Percentiles rank a stretch among this genome's conserved stretches.
These are phyloP conservation scores for Drosophila leonis DNA, from an alignment of 2,888 invertebrate species.

Conservation along the genomic window DNA sequence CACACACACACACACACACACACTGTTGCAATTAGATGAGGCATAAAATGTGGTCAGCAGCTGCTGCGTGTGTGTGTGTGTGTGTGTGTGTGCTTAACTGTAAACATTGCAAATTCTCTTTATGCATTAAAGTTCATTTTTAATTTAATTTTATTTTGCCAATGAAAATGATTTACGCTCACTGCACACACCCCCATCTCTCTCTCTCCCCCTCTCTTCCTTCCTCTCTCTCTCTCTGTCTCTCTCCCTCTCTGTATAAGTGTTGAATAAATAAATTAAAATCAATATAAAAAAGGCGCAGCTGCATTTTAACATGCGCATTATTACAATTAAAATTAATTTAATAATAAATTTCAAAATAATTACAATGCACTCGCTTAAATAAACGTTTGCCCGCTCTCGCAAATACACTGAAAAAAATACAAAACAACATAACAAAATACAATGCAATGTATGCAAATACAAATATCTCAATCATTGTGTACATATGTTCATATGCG, in stretches of 20 bases:
- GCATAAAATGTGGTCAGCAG: constrained; percentile 66
- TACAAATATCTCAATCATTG: constrained; percentile 28
- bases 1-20: constrained; percentile 11
- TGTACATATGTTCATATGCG: constrained; percentile 8
- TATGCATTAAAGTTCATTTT: constrained; percentile 71
- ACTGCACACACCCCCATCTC: constrained; percentile 33
- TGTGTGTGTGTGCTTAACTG: constrained; percentile 42
- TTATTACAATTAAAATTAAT: constrained; percentile 84
- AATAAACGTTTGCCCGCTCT: constrained; percentile 63
- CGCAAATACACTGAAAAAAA: constrained; percentile 19
- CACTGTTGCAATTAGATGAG: constrained; percentile 66
- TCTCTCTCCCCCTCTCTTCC: too few relatives aligned
- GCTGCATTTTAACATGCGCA: constrained; percentile 70
- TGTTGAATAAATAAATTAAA: constrained; percentile 79
- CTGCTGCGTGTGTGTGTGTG: constrained; percentile 18
- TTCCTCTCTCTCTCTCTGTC: neutral
- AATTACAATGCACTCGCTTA: constrained; percentile 82
- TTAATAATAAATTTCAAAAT: constrained; percentile 83
- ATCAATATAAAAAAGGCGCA: constrained; percentile 68
- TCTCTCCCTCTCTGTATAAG: neutral
- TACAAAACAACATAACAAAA: too few relatives aligned
- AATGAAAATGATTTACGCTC: constrained; percentile 75
- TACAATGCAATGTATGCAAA: constrained; percentile 24
- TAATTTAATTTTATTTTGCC: constrained; percentile 74
- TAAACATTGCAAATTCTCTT: constrained; percentile 64